These are phyloP conservation scores for Epinephelus fuscoguttatus DNA, from an alignment of 2,113 vertebrate genomes.

Conservation along the genomic window DNA sequence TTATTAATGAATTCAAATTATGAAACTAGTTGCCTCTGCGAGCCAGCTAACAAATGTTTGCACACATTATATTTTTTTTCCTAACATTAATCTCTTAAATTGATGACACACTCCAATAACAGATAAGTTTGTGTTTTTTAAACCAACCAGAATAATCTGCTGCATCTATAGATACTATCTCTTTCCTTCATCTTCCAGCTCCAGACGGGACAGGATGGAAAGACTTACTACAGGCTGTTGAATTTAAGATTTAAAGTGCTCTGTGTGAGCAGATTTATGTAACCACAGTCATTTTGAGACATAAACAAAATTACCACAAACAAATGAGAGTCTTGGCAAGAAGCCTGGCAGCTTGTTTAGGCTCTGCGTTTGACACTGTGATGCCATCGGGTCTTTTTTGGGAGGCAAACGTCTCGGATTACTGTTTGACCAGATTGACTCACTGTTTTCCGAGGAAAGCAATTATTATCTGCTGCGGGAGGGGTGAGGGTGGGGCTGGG, in stretches of 20 bases:
- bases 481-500: no score
- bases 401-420: not conserved
- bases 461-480: not conserved
- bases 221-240: not conserved
- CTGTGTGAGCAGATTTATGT: not conserved
- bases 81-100: no score
- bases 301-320: not conserved
- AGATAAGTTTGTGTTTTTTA: no score
- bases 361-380: no score
- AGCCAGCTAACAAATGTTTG: no score
- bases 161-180: no score
- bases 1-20: no score
- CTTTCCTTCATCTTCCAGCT: not conserved
- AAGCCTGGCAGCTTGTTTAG: no score
- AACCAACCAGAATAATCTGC: no score
- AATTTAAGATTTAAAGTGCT: not conserved
- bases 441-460: conserved; percentile 7
- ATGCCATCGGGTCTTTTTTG: not conserved
- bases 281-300: not conserved
- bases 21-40: no score
- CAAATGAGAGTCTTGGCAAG: not conserved
- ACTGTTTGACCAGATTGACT: not conserved
- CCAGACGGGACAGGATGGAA: not conserved
- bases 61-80: not conserved
- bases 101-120: no score